phyloP scores from a whole-genome alignment of 2,888 invertebrate genomes.

The Eupithecia vulgata region DNA sequence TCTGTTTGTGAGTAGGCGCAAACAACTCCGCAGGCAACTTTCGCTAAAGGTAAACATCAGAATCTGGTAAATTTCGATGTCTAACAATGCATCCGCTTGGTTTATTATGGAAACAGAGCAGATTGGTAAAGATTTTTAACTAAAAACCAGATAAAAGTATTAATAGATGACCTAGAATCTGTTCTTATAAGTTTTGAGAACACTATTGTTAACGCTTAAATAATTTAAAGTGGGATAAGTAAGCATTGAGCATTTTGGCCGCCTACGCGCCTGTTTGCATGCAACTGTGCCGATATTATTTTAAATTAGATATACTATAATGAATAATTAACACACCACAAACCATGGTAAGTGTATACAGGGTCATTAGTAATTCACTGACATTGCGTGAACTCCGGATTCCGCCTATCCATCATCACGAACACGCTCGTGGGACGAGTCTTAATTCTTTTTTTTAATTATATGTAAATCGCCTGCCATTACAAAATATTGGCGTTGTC shows the following conservation, averaged over 20 bases:
- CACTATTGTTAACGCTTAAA: neutral
- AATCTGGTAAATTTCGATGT: slow-evolving; percentile 35
- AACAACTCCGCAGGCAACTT: slow-evolving; percentile 39
- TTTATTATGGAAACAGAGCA: neutral
- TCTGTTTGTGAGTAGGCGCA: slow-evolving; percentile 35
- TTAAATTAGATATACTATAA: no score
- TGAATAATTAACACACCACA: neutral
- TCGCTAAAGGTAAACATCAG: slow-evolving; percentile 38
- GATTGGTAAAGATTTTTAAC: neutral
- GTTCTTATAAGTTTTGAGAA: neutral
- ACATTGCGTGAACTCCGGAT: neutral
- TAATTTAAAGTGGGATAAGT: neutral
- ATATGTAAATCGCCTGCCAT: neutral
- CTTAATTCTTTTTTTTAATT: no score
- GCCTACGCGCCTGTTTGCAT: no score
- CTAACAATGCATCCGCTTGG: slow-evolving; percentile 31
- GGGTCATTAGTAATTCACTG: neutral
- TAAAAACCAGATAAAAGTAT: neutral
- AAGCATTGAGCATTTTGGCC: neutral
- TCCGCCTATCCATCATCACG: no score
- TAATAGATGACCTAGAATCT: neutral
- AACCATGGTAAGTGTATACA: neutral
- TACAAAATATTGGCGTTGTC: no score
- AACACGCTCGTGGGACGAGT: no score
- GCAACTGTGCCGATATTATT: no score